Evolutionary conservation across 1,140 invertebrate genomes (phyloP).

Genomic region (Drosophila ambigua): DNA sequence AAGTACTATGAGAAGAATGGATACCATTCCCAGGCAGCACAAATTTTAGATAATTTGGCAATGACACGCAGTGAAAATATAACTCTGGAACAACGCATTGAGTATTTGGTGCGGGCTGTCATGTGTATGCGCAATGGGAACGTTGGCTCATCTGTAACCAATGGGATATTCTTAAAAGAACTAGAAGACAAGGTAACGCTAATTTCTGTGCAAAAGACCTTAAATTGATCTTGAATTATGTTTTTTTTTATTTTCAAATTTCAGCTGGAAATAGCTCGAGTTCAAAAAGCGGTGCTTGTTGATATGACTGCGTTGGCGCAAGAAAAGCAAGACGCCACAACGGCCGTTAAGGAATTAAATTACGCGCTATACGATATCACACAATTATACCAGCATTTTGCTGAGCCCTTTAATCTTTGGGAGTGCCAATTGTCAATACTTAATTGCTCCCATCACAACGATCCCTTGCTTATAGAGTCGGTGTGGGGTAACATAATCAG

Average conservation of each 20-base stretch:
- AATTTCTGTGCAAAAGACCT: neutral
- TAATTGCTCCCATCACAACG: conserved; percentile 92
- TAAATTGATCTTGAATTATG: conserved; percentile 5
- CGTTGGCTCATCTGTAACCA: conserved; percentile 89
- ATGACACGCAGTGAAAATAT: conserved; percentile 89
- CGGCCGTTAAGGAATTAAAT: conserved; percentile 69
- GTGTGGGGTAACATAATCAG: conserved; percentile 92
- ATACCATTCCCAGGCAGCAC: conserved; percentile 96
- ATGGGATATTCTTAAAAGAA: conserved; percentile 94
- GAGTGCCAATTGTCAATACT: conserved; percentile 94
- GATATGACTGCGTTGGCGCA: conserved; percentile 55
- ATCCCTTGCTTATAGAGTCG: conserved; percentile 89
- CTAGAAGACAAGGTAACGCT: conserved; percentile 94
- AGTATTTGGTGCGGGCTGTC: conserved; percentile 96
- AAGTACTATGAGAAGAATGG: conserved; percentile 97
- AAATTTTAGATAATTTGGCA: conserved; percentile 94
- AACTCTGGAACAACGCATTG: conserved; percentile 89
- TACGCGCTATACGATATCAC: conserved; percentile 79
- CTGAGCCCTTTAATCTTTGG: conserved; percentile 91
- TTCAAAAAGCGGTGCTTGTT: conserved; percentile 72
- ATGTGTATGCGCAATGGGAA: conserved; percentile 96
- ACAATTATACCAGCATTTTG: conserved; percentile 93
- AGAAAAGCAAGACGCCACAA: conserved; percentile 39
- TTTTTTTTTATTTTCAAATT: conserved; percentile 29
- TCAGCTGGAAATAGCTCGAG: conserved; percentile 79